Evolutionary conservation across 2,888 invertebrate species (phyloP), one percentile per base, ranked within the genome.

Genomic region (Tuta absoluta): DNA sequence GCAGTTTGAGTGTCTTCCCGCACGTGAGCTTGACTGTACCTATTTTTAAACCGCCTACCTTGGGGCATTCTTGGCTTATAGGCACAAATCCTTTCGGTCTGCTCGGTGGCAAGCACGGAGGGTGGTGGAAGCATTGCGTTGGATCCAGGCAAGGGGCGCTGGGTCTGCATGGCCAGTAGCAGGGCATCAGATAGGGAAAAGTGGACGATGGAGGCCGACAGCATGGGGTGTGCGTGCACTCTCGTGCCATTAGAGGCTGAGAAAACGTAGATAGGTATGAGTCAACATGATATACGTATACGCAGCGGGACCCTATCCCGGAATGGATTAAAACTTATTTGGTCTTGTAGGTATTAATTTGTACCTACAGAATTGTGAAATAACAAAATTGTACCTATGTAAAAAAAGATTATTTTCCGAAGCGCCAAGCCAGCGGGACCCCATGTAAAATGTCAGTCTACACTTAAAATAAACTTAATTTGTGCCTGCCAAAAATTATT

Each of bases 131-230:
- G 75, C 91, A 91, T 14, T 76, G 71, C 0, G 74, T 62, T 0
- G 91, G 90, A 1, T 75, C 71, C 63, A 72, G 75, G 70, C 91
- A 91, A 0, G 91, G 90, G 0, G 91, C 89, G 1, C 79, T 76
- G 0, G 86, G 69, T 2, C 87, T 71, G 0, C 86, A 76, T 0
- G 90, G 89, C 91, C 89, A 91, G 78, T 72, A 90, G 69, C 91
- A 91, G 0, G 91, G 91, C 87, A 86, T 86, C 60, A 89, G 72
- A 71, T 87, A 90, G 0, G 90, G 89, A 69, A 87, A 91, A 70
- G 82, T 83, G 0, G 82, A 72, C 0, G 87, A 84, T 0, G 91
- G 90, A 0, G 89, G 87, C 1, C 81, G 62, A 73, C 91, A 91
- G 10, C 68, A 81, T 0, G 91, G 91, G 0, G 71, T 28, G 72